These are phyloP conservation scores for Glyphotaelius pellucidus DNA, from an alignment of 2,888 invertebrate species.

Conservation along the genomic window DNA sequence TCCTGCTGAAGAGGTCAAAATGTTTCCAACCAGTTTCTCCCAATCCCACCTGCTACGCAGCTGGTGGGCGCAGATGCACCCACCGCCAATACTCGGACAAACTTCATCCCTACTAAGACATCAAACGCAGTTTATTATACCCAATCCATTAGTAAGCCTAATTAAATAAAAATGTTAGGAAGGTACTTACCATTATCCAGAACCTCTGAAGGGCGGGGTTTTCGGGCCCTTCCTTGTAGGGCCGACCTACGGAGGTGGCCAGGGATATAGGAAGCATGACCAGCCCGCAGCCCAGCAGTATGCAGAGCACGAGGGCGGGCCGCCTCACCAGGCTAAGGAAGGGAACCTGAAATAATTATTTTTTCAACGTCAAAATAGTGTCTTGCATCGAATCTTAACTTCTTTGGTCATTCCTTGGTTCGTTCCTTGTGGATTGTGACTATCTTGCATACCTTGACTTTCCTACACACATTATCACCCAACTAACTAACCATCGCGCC, in stretches of 20 bases:
- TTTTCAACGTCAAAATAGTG: neutral
- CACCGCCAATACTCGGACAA: too few relatives aligned
- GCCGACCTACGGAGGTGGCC: slow-evolving; percentile 77
- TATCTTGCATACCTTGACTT: too few relatives aligned
- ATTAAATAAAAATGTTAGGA: neutral
- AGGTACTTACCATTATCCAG: slow-evolving; percentile 72
- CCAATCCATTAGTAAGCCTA: neutral
- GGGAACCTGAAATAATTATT: slow-evolving; percentile 63
- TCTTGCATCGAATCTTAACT: neutral
- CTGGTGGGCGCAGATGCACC: too few relatives aligned
- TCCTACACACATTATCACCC: too few relatives aligned
- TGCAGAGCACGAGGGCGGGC: slow-evolving; percentile 67
- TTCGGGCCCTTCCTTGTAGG: slow-evolving; percentile 74
- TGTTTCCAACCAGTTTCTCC: too few relatives aligned
- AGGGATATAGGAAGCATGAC: slow-evolving; percentile 69
- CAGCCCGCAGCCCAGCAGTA: slow-evolving; percentile 68
- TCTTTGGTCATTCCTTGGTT: too few relatives aligned
- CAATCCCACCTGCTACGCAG: too few relatives aligned
- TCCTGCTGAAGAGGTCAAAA: too few relatives aligned
- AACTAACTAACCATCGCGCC: too few relatives aligned
- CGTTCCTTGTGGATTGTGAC: too few relatives aligned
- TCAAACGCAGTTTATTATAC: too few relatives aligned
- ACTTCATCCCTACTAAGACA: too few relatives aligned
- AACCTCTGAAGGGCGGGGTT: slow-evolving; percentile 74
- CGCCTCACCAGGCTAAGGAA: slow-evolving; percentile 69